Evolutionary conservation across 2,888 invertebrate species (phyloP).

Genomic region (Deroplatys truncata): DNA sequence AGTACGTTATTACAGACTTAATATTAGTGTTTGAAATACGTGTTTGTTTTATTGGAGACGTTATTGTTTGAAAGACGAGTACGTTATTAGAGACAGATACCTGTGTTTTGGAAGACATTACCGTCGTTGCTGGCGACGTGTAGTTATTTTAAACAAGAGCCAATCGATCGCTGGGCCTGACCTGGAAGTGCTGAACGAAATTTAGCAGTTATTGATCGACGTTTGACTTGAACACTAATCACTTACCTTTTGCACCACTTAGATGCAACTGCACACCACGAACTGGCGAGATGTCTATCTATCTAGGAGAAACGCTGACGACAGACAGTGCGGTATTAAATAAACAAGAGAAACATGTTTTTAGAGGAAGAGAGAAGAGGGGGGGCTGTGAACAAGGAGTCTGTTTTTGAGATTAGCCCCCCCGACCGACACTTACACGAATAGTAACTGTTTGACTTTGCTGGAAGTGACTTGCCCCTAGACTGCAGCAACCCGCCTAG

Average conservation of each 20-base stretch:
- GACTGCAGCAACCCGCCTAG: slow-evolving; percentile 27
- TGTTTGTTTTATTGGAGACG: too few species aligned
- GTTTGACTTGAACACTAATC: too few species aligned
- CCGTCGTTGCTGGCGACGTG: too few species aligned
- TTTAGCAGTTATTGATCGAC: too few species aligned
- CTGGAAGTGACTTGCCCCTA: slow-evolving; percentile 17
- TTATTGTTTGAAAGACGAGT: too few species aligned
- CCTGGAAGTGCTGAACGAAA: too few species aligned
- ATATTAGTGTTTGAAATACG: too few species aligned
- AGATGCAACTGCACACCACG: slow-evolving; percentile 7
- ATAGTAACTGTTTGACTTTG: neutral
- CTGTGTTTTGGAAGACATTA: too few species aligned
- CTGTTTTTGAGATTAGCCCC: slow-evolving; percentile 20
- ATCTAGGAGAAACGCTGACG: neutral
- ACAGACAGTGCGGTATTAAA: neutral
- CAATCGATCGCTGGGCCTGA: too few species aligned
- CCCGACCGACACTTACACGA: neutral
- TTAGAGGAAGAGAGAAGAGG: slow-evolving; percentile 23
- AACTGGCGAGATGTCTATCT: neutral
- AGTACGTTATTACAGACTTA: too few species aligned
- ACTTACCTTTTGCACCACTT: slow-evolving; percentile 20
- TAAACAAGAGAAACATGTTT: neutral
- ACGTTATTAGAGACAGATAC: too few species aligned
- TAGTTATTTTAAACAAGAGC: too few species aligned
- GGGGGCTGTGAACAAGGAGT: slow-evolving; percentile 21